phyloP scores from a whole-genome alignment of 1,140 invertebrate species.

The Asbolus verrucosus region DNA sequence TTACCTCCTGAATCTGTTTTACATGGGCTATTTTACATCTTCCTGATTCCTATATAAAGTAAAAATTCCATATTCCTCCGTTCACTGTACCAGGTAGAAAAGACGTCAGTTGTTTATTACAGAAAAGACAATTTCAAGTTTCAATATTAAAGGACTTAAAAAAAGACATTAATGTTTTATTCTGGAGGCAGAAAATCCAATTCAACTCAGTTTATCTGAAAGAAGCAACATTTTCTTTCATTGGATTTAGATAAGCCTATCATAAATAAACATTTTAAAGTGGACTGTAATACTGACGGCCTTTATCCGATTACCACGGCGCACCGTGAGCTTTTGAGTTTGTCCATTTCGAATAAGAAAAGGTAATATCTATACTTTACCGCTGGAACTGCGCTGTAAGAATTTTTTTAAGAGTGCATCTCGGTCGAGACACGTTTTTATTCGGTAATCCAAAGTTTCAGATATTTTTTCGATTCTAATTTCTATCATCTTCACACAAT shows the following conservation, averaged over 20 bases:
- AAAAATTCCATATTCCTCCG: too few species aligned
- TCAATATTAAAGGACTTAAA: too few species aligned
- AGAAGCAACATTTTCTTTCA: conserved; percentile 9
- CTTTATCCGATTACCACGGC: background rate
- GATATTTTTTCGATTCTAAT: conserved; percentile 2
- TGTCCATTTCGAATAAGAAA: conserved; percentile 12
- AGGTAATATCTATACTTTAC: background rate
- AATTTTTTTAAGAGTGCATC: background rate
- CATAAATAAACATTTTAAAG: conserved; percentile 49
- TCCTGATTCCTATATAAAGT: too few species aligned
- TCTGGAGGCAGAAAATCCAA: conserved; percentile 12
- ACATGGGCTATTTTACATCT: too few species aligned
- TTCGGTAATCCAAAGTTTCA: too few species aligned
- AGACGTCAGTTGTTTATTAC: too few species aligned
- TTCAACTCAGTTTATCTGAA: conserved; percentile 19
- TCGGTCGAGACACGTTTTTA: too few species aligned
- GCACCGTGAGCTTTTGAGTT: background rate
- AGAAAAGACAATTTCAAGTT: too few species aligned
- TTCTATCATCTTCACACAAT: background rate
- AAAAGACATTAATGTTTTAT: background rate
- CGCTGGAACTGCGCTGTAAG: background rate
- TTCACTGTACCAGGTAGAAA: too few species aligned
- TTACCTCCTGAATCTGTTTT: too few species aligned
- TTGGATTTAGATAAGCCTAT: conserved; percentile 42
- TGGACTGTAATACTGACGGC: conserved; percentile 42